These are phyloP conservation scores for Spinus olivaceus DNA, from an alignment of 2,797 vertebrate genomes.

Conservation along the genomic window DNA sequence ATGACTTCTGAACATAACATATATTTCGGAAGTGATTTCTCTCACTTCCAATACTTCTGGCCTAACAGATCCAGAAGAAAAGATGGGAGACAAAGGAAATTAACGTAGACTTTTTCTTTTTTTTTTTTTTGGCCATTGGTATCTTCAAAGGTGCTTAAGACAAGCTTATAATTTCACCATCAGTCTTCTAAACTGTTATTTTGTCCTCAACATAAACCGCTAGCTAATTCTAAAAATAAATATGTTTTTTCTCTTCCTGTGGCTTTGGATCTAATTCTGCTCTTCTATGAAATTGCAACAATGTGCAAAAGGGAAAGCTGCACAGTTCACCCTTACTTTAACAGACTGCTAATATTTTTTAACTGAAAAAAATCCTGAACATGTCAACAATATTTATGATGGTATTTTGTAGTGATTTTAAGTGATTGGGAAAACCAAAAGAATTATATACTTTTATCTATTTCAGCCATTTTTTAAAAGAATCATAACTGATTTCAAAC, in stretches of 20 bases:
- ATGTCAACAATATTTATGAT: background rate
- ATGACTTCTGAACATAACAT: background rate
- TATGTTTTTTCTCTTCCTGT: background rate
- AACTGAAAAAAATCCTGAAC: background rate
- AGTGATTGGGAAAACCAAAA: background rate
- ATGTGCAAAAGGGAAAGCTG: background rate
- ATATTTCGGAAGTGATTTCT: background rate
- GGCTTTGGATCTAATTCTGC: background rate
- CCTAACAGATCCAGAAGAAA: background rate
- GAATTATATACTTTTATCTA: background rate
- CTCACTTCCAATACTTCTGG: background rate
- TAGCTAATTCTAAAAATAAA: background rate
- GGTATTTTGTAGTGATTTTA: background rate
- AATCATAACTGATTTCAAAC: background rate
- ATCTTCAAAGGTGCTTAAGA: background rate
- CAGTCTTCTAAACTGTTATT: background rate
- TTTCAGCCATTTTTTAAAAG: background rate
- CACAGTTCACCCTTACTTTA: background rate
- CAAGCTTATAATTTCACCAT: background rate
- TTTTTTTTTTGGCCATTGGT: background rate
- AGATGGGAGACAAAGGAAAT: background rate
- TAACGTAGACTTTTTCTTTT: fast-evolving
- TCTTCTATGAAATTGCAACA: background rate
- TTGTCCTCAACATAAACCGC: background rate
- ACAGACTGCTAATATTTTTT: background rate